phyloP scores from a whole-genome alignment of 2,113 vertebrate genomes.

The Pycnonotus jocosus region DNA sequence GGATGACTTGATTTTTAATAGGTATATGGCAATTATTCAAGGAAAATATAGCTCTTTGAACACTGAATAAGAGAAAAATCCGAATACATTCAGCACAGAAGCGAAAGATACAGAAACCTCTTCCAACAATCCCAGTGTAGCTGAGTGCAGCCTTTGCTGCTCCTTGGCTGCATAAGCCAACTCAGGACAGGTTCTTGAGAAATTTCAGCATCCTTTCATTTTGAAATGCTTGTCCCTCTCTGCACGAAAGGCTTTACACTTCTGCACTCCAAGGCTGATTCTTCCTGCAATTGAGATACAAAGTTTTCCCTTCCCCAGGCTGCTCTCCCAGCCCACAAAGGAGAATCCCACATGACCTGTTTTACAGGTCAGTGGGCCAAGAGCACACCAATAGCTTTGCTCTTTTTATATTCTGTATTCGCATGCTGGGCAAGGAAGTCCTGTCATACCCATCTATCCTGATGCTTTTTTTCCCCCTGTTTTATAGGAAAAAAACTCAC shows the following conservation, averaged over 20 bases:
- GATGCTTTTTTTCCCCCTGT: accelerated
- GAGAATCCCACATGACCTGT: not conserved
- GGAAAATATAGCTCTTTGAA: not conserved
- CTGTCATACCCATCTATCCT: not conserved
- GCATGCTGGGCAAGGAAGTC: not conserved
- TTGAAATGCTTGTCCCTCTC: not conserved
- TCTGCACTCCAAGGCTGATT: not conserved
- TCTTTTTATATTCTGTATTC: not conserved
- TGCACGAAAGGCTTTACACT: not conserved
- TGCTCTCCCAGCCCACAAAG: not conserved
- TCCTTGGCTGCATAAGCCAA: not conserved
- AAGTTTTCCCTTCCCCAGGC: not conserved
- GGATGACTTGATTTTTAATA: not conserved
- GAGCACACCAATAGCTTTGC: not conserved
- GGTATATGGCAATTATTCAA: not conserved
- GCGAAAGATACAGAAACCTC: not conserved
- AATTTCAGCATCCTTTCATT: not conserved
- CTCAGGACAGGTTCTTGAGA: not conserved
- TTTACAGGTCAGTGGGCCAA: not conserved
- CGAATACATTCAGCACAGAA: not conserved
- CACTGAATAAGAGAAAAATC: not conserved
- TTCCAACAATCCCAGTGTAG: not conserved
- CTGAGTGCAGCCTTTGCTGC: not conserved
- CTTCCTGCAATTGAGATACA: not conserved
- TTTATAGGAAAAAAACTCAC: not conserved